Evolutionary conservation across 2,797 vertebrate species (phyloP).

Genomic region (Eidolon dupreanum): DNA sequence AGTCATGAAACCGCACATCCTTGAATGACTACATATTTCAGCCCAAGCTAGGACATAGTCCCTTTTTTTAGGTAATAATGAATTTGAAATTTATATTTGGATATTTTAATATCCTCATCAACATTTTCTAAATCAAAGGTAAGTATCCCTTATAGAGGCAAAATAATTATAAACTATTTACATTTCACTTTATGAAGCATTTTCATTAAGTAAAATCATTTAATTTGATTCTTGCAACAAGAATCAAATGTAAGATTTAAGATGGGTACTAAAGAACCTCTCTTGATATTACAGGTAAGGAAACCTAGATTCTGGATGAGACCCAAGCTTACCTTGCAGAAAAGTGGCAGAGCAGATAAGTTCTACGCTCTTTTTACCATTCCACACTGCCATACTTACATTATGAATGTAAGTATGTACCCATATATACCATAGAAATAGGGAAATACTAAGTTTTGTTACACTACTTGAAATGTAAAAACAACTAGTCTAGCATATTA

Average conservation of each 20-base stretch:
- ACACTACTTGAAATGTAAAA: slow-evolving; percentile 32
- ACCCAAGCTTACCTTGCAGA: background rate
- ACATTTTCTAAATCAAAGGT: slow-evolving; percentile 7
- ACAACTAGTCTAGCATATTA: background rate
- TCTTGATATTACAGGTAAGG: slow-evolving; percentile 23
- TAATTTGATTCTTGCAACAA: slow-evolving; percentile 3
- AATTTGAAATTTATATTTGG: slow-evolving; percentile 13
- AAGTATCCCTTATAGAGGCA: background rate
- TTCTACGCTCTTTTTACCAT: background rate
- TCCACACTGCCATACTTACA: background rate
- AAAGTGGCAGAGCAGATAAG: background rate
- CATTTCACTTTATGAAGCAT: background rate
- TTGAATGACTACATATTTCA: background rate
- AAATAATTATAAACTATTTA: background rate
- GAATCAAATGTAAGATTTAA: background rate
- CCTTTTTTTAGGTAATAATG: background rate
- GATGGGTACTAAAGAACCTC: background rate
- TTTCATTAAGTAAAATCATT: background rate
- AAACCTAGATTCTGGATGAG: background rate
- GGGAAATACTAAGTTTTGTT: background rate
- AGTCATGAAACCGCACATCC: background rate
- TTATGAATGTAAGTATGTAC: background rate
- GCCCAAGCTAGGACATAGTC: background rate
- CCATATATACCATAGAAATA: background rate
- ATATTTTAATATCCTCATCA: background rate